Base-by-base conservation (phyloP, 2,888 invertebrate species). In the Schizotus pectinicornis region DNA sequence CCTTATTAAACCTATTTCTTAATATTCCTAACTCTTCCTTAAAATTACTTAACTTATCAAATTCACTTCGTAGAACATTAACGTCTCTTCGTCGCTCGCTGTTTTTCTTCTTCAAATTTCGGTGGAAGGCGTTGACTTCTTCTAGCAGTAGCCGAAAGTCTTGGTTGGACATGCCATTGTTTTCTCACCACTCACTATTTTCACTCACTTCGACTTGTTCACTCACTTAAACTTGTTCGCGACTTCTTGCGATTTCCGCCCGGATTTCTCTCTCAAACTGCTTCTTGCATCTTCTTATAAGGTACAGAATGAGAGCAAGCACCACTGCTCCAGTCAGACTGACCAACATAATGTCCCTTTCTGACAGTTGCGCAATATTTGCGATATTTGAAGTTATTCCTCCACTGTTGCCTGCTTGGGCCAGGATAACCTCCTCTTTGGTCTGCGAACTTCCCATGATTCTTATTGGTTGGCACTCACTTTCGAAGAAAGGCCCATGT, bases 71-170 rank as follows among this genome's bases (percentile, higher is more conserved):
- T 7, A 32, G 33, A 12, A 22, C 12, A 0, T 14, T 22, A 13
- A 32, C n/a, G 11, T 55, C 35, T 31, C 7, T 13, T 12, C 48
- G 6, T 13, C 38, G 9, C 1, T 11, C 22, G 8, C 7, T 12
- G 39, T 37, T 31, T 2, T 55, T 39, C 11, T 49, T 55, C 7
- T 39, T 39, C 9, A 55, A n/a, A 33, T 55, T 55, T 32, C 39
- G 37, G 11, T 36, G 11, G 9, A 55, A 55, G 5, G 38, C 39
- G 9, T 14, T 3, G 7, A 55, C 6, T 30, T 55, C 49, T 30
- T 50, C 49, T 9, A 33, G 11, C 14, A 49, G 7, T n/a, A 37
- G n/a, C 7, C 39, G 30, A 12, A 55, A 55, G 2, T 12, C 13
- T 7, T 47, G 39, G 8, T 6, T 6, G 7, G 7, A 6, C 33